phyloP scores from a whole-genome alignment of 2,888 invertebrate species.

The Ornithoptera priamus region DNA sequence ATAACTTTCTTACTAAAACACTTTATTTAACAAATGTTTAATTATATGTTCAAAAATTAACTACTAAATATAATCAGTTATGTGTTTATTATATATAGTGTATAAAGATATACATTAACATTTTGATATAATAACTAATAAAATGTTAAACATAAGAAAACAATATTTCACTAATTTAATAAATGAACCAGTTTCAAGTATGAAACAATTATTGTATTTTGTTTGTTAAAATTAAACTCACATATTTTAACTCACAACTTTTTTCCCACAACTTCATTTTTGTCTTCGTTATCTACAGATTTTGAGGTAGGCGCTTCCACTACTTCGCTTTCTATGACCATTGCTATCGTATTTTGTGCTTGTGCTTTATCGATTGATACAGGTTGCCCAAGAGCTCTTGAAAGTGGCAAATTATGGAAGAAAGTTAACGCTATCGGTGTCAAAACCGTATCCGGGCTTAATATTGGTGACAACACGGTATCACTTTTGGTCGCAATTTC shows the following conservation, averaged over 20 bases:
- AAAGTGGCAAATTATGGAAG: slow-evolving; percentile 60
- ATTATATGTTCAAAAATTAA: no score
- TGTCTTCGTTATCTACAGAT: slow-evolving; percentile 12
- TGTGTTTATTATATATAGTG: no score
- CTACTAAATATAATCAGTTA: no score
- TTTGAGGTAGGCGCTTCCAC: slow-evolving; percentile 4
- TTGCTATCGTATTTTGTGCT: slow-evolving; percentile 33
- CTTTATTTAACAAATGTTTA: no score
- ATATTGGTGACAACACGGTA: slow-evolving; percentile 44
- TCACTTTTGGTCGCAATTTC: slow-evolving; percentile 41
- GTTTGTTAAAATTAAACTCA: background rate
- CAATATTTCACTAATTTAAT: no score
- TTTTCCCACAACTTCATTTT: slow-evolving; percentile 10
- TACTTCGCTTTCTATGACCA: slow-evolving; percentile 22
- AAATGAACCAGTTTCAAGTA: no score
- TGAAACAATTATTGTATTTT: background rate
- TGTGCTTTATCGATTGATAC: slow-evolving; percentile 52
- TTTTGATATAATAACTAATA: no score
- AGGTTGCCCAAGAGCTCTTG: slow-evolving; percentile 62
- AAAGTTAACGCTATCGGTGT: slow-evolving; percentile 61
- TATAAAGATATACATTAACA: no score
- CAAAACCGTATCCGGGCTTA: slow-evolving; percentile 48
- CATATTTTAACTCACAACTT: background rate
- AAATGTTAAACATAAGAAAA: no score
- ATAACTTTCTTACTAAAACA: no score